Percentiles rank a stretch among this genome's conserved stretches.
phyloP scores from a whole-genome alignment of 2,113 vertebrate species.

The Neogale vison region DNA sequence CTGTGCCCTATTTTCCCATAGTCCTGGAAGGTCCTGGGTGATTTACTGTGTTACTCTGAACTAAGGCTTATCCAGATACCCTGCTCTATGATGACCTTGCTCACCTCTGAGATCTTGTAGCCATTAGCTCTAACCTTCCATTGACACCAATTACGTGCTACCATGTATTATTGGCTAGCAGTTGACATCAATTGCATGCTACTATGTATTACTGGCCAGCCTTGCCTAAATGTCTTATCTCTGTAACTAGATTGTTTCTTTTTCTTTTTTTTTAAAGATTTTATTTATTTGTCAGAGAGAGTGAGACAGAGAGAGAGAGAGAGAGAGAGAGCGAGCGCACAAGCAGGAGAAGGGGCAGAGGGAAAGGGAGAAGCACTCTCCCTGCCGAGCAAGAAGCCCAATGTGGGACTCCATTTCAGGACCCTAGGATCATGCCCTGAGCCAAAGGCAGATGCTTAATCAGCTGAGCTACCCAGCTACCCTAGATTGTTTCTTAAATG shows the following conservation, averaged over 20 bases:
- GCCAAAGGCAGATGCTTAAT: not conserved
- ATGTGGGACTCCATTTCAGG: not conserved
- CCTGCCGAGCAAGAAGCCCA: not conserved
- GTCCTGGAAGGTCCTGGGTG: not conserved
- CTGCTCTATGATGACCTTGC: not conserved
- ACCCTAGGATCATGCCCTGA: not conserved
- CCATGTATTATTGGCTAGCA: not conserved
- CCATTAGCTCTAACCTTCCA: not conserved
- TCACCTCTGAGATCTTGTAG: not conserved
- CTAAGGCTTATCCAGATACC: not conserved
- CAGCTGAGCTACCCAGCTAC: not conserved
- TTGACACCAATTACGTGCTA: not conserved
- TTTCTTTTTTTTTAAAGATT: not conserved
- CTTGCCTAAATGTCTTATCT: not conserved
- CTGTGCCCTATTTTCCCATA: not conserved
- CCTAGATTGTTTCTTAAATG: not conserved
- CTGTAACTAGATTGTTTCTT: constrained; percentile 26
- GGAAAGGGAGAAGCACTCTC: not conserved
- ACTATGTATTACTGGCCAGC: not conserved
- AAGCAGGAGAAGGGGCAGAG: not conserved
- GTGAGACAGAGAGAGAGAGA: too few species aligned
- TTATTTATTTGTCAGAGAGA: not conserved
- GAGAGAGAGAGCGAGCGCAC: not conserved
- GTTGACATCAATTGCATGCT: not conserved
- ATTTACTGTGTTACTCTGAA: not conserved